Evolutionary conservation across 2,888 invertebrate genomes (phyloP).

Genomic region (Cosmia pyralina): DNA sequence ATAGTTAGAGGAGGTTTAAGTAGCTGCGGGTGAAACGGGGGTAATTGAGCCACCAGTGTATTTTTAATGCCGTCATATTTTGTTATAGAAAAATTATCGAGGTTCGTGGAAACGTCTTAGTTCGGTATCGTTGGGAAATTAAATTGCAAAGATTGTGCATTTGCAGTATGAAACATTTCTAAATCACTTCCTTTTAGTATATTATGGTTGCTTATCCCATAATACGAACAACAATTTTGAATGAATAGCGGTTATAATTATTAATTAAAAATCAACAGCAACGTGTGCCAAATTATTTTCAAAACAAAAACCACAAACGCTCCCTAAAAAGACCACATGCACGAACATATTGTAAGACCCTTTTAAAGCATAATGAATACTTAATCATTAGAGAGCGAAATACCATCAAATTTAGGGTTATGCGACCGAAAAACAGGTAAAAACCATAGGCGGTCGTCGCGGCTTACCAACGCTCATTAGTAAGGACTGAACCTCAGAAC

Average conservation of each 20-base stretch:
- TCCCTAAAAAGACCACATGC: constrained; percentile 27
- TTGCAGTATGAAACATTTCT: background rate
- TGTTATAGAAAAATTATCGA: constrained; percentile 3
- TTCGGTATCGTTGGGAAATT: background rate
- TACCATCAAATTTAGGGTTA: constrained; percentile 47
- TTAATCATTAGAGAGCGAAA: constrained; percentile 53
- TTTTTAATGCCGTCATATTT: constrained; percentile 36
- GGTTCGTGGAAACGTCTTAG: background rate
- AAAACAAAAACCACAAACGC: constrained; percentile 34
- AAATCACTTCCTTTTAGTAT: background rate
- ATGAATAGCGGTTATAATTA: background rate
- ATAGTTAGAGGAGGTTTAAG: constrained; percentile 42
- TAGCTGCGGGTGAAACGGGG: constrained; percentile 23
- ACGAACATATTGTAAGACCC: constrained; percentile 50
- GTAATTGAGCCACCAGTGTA: constrained; percentile 45
- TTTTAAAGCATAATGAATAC: constrained; percentile 57
- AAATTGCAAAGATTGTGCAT: background rate
- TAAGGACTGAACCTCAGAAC: constrained; percentile 59
- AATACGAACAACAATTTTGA: background rate
- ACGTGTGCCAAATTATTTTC: constrained; percentile 9
- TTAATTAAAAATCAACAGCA: background rate
- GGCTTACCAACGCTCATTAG: constrained; percentile 64
- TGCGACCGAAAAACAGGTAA: constrained; percentile 61
- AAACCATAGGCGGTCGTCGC: constrained; percentile 55
- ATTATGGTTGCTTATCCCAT: background rate